These are phyloP conservation scores for Sebastolobus alascanus DNA, from an alignment of 2,797 vertebrate genomes.

Conservation along the genomic window DNA sequence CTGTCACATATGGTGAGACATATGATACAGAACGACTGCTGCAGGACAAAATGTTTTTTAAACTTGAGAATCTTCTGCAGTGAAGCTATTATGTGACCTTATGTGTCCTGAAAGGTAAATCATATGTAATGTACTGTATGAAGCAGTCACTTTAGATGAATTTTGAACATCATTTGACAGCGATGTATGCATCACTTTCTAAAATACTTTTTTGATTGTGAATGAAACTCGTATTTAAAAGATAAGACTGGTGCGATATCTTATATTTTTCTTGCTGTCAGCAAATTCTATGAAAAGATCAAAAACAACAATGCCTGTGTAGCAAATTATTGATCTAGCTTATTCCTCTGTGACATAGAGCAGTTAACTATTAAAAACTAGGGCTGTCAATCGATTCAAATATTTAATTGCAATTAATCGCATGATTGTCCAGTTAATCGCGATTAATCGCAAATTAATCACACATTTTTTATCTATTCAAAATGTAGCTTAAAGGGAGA, in stretches of 20 bases:
- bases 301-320: background rate
- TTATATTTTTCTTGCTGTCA: background rate
- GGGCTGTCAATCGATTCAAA: too few species aligned
- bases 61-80: background rate
- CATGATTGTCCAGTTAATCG: too few species aligned
- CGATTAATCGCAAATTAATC: too few species aligned
- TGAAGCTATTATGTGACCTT: background rate
- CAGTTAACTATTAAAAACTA: background rate
- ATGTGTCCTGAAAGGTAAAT: background rate
- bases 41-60: background rate
- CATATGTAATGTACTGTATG: background rate
- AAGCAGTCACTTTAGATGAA: background rate
- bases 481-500: too few species aligned
- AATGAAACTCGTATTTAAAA: background rate
- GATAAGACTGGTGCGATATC: background rate
- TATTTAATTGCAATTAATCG: too few species aligned
- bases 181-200: background rate
- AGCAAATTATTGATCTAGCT: background rate
- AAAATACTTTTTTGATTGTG: background rate
- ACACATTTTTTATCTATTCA: too few species aligned
- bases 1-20: background rate
- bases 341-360: background rate
- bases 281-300: slow-evolving; percentile 2
- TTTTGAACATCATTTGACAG: background rate
- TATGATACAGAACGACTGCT: background rate